Evolutionary conservation across 2,113 vertebrate genomes (phyloP), one percentile per base, ranked within the genome.

Genomic region (Tachuris rubrigastra): DNA sequence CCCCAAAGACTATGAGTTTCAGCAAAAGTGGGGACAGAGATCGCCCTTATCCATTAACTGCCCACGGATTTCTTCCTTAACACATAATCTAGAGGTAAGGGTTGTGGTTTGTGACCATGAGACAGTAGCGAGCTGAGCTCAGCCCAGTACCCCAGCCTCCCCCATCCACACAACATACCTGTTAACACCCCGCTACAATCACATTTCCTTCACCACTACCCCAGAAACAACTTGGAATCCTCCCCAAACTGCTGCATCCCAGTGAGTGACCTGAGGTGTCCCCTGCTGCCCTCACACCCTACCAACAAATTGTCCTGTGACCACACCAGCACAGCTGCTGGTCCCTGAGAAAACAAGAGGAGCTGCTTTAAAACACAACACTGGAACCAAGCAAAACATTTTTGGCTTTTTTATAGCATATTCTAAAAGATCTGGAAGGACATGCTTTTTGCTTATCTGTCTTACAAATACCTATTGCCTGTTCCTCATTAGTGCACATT

Each of bases 401-500:
- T 66, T 30, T 23, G 52, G 28, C 12, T n/a, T 73, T 82, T 58
- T 35, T 23, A 44, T 12, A 50, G 14, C 15, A 14, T 72, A 31
- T 62, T 85, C 23, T 73, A 50, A 68, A 85, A 89, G 58, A 87
- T 76, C 19, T 79, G 67, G 69, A 85, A 82, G 73, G 49, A 68
- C 18, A 11, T 49, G 46, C 22, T 91, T 81, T 65, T 62, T 85
- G 49, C n/a, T 96, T 93, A 87, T 89, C 87, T 96, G 89, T 46
- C 80, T 96, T 85, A 62, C 80, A 91, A 72, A 88, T 55, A 71
- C 37, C n/a, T 72, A 49, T 49, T 68, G 71, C 67, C 74, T 96
- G 81, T 69, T 91, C 78, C 81, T 95, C 85, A 83, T 96, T 96
- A 93, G 63, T 25, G 58, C 46, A 75, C 68, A 58, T 85, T 91